Base-by-base conservation (phyloP, 1,140 invertebrate species). In the Leptinotarsa defecta region DNA sequence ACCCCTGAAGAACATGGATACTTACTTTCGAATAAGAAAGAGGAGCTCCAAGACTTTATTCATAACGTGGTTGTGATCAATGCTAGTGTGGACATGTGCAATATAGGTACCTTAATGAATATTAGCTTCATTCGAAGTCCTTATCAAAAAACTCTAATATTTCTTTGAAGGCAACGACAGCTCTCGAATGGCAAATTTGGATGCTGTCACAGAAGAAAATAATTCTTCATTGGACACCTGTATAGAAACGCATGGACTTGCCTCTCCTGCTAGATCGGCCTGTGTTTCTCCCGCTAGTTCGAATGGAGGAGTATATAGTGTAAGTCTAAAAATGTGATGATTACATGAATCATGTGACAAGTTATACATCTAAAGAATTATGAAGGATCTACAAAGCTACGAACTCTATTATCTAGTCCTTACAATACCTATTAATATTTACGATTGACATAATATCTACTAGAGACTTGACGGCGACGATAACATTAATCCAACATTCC, bases 241-340 rank as follows among this genome's bases (percentile, higher is more conserved):
- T 74, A 61, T 85, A 63, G 79, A 87, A 84, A 85, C 82, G 68
- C 75, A 83, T 79, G 77, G 78, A 75, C 61, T 82, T 70, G 82
- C 85, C 71, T 86, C 86, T n/a, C 83, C 85, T 13, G 79, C 81
- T 4, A 85, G 88, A 73, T 91, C 90, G 0, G 86, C 87, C 24
- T 94, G 93, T 77, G 91, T 92, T 3, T 95, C 93, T 0, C 93
- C 93, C 2, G 93, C 92, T 4, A 94, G 93, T 80, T 94, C 93
- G 49, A 94, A 95, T 86, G 95, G 95, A 1, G 95, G 95, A 1
- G 91, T 95, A 62, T 96, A 96, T 84, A 92, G 93, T 69, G 94
- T 95, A 88, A 91, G 89, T 87, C 68, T 11, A 11, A 43, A 43
- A 11, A 43, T 8, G 34, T 3, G 34, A 43, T 11, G 8, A 43